Evolutionary conservation across 1,140 invertebrate genomes (phyloP).

Genomic region (Daktulosphaira vitifoliae): DNA sequence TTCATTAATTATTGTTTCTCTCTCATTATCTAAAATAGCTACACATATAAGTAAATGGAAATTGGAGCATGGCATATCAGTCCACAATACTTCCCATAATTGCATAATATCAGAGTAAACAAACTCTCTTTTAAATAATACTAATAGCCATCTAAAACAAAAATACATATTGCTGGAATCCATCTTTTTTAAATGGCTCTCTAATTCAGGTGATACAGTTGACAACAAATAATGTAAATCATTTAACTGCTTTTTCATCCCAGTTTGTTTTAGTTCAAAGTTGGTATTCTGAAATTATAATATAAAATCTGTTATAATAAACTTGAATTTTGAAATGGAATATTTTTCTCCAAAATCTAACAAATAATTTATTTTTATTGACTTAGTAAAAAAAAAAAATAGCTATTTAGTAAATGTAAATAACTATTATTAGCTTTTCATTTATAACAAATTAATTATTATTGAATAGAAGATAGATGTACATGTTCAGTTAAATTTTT

Average conservation of each 20-base stretch:
- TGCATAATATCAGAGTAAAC: constrained; percentile 61
- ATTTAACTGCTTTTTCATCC: constrained; percentile 86
- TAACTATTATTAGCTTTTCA: neutral
- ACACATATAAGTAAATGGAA: constrained; percentile 87
- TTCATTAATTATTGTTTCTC: constrained; percentile 73
- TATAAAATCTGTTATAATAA: too few species aligned
- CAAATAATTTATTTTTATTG: too few species aligned
- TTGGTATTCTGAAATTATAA: constrained; percentile 77
- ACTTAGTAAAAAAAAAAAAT: constrained; percentile 25
- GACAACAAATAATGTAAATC: constrained; percentile 74
- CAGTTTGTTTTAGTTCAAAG: constrained; percentile 95
- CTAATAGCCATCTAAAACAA: constrained; percentile 88
- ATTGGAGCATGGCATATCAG: constrained; percentile 81
- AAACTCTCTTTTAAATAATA: constrained; percentile 76
- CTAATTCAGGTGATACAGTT: constrained; percentile 74
- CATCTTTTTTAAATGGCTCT: constrained; percentile 75
- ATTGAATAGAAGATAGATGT: too few species aligned
- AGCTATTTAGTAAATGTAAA: neutral
- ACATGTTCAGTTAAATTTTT: too few species aligned
- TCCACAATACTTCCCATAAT: constrained; percentile 62
- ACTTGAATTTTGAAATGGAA: too few species aligned
- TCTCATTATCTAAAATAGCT: constrained; percentile 83
- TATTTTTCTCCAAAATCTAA: too few species aligned
- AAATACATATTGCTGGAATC: constrained; percentile 98
- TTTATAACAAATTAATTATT: too few species aligned